Evolutionary conservation across 2,888 invertebrate genomes (phyloP).

Genomic region (Candidula unifasciata): DNA sequence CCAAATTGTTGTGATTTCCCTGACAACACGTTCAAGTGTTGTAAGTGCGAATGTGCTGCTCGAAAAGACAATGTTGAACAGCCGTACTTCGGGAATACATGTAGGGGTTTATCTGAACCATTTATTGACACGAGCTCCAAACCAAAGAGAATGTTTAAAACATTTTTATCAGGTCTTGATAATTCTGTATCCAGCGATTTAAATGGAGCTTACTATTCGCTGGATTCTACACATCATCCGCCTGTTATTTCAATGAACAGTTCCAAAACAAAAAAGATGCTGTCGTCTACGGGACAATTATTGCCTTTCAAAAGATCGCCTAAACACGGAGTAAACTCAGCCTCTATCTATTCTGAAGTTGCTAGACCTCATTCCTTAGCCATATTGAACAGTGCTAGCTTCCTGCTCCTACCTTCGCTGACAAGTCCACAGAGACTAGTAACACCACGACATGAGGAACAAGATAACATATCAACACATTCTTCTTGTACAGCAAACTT

Average conservation of each 20-base stretch:
- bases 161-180: neutral
- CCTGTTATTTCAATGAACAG: neutral
- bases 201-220: neutral
- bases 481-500: neutral
- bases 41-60: neutral
- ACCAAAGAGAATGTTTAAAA: neutral
- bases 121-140: neutral
- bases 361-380: neutral
- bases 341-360: neutral
- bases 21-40: neutral
- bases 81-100: neutral
- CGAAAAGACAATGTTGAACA: too few species aligned
- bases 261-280: neutral
- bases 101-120: neutral
- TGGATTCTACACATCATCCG: slow-evolving; percentile 12
- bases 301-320: neutral
- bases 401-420: neutral
- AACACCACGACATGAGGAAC: neutral
- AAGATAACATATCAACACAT: neutral
- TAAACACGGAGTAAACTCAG: too few species aligned
- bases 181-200: neutral
- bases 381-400: neutral
- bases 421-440: neutral
- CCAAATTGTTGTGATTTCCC: neutral
- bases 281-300: neutral